These are phyloP conservation scores for Eumerus sabulonum DNA, from an alignment of 2,888 invertebrate genomes.

Conservation along the genomic window DNA sequence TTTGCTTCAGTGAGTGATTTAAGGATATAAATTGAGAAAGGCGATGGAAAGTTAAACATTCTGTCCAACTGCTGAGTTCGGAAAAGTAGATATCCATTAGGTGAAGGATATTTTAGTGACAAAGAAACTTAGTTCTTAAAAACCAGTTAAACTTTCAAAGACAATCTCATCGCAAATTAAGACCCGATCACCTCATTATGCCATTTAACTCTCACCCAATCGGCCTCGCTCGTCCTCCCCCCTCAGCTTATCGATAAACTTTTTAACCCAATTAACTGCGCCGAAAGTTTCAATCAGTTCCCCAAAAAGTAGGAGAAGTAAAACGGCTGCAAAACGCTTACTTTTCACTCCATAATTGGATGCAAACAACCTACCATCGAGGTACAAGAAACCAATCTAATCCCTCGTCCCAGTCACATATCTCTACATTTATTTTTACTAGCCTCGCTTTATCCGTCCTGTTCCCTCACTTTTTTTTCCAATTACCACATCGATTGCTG, in stretches of 20 bases:
- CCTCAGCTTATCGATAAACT: too few relatives aligned
- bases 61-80: too few relatives aligned
- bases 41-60: too few relatives aligned
- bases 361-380: conserved; percentile 15
- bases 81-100: too few relatives aligned
- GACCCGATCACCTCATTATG: too few relatives aligned
- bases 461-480: conserved; percentile 13
- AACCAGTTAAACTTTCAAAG: not conserved
- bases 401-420: not conserved
- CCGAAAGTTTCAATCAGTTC: conserved; percentile 1
- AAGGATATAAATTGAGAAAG: too few relatives aligned
- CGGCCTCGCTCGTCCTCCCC: too few relatives aligned
- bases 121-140: too few relatives aligned
- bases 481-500: conserved; percentile 9
- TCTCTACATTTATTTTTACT: not conserved
- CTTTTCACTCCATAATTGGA: conserved; percentile 25
- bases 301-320: too few relatives aligned
- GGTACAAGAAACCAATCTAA: conserved; percentile 4
- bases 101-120: too few relatives aligned
- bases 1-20: too few relatives aligned
- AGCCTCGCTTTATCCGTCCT: conserved; percentile 14
- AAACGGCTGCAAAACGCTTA: conserved; percentile 7
- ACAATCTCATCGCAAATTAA: not conserved
- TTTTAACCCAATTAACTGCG: conserved; percentile 15
- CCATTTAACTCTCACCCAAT: too few relatives aligned